These are phyloP conservation scores for Antrozous pallidus DNA, from an alignment of 2,797 vertebrate species.

Conservation along the genomic window DNA sequence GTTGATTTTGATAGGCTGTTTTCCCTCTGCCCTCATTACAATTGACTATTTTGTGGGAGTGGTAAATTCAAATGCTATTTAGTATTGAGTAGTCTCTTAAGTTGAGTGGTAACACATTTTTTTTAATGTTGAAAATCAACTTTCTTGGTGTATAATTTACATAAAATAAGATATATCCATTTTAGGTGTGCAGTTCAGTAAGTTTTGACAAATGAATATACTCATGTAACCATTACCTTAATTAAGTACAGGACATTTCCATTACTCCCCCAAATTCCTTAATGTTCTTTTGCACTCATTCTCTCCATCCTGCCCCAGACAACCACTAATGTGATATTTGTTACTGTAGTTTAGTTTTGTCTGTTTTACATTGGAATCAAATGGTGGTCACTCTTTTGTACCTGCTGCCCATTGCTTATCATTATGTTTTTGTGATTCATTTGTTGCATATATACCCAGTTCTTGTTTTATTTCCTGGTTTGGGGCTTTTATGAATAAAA, in stretches of 20 bases:
- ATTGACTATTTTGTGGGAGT: background rate
- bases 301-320: background rate
- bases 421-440: slow-evolving; percentile 33
- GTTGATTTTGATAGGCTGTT: background rate
- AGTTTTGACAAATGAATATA: slow-evolving; percentile 9
- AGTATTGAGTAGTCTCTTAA: slow-evolving; percentile 11
- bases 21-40: background rate
- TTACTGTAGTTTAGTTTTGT: background rate
- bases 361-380: background rate
- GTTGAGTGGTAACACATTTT: background rate
- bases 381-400: background rate
- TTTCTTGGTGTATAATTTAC: slow-evolving; percentile 12
- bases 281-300: background rate
- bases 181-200: background rate
- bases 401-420: background rate
- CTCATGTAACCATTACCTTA: background rate
- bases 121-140: slow-evolving; percentile 31
- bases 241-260: background rate
- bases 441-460: background rate
- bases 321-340: background rate
- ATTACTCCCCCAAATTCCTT: background rate
- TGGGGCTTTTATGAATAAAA: background rate
- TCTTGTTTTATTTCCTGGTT: background rate
- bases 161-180: background rate
- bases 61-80: background rate